Evolutionary conservation across 2,888 invertebrate genomes (phyloP), one percentile per base, ranked within the genome.

Genomic region (Pyrocoelia pectoralis): DNA sequence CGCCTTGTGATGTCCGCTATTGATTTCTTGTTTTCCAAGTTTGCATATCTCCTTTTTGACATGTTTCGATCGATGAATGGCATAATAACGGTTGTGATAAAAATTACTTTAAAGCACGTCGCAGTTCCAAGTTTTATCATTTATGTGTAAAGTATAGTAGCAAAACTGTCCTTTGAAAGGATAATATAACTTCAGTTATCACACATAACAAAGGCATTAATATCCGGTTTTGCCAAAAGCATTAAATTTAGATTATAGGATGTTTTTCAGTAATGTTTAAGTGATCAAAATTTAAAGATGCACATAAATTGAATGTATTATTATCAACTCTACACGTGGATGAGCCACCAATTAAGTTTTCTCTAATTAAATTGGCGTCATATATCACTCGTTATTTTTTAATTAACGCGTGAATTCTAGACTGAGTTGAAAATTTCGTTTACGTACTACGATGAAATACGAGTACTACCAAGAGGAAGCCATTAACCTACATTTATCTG

Each of bases 401-500:
- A 24, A 24, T 24, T 24, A 24, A 6, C 4, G 6, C 24, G 6
- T 6, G 24, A 24, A 24, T 24, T 3, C 24, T 24, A 24, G 3
- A 6, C 24, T 6, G 6, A 24, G 24, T 24, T 24, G 24, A 24
- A 24, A 24, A 24, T 24, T 24, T 3, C 24, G 24, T 24, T 24
- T 24, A 6, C 24, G 3, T 5, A 24, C 24, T 24, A 24, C 24
- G 3, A 24, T 6, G 24, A 24, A 12, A 33, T 12, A 6, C 17
- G 18, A 4, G 14, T 41, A 29, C 46, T 46, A 24, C 24, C n/a
- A n/a, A 24, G 13, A 49, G 40, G 46, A 56, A 48, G 50, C 40
- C 49, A 55, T 58, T 63, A 63, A 63, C 63, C 58, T 46, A 63
- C 13, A 54, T 58, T 13, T 51, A 57, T 54, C 57, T 63, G 63